Evolutionary conservation across 2,113 vertebrate species (phyloP).

Genomic region (Periophthalmus modestus): DNA sequence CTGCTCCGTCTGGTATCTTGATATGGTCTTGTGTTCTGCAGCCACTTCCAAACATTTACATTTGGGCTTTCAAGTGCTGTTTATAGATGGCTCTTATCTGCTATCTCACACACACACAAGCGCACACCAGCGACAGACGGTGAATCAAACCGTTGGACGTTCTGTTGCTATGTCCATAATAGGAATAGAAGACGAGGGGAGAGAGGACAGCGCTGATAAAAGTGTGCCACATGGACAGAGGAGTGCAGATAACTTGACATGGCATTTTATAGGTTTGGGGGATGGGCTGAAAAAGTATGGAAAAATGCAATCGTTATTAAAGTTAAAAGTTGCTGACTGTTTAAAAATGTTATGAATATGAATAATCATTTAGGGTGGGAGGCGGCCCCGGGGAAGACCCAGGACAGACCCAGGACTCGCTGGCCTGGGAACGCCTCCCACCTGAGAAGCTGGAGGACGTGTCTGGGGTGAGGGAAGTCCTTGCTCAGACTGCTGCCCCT

Average conservation of each 20-base stretch:
- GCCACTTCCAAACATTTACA: slow-evolving; percentile 77
- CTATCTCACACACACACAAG: slow-evolving; percentile 66
- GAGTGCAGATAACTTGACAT: slow-evolving; percentile 63
- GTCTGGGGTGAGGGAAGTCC: no score
- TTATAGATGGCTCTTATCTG: slow-evolving; percentile 78
- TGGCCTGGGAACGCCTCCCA: no score
- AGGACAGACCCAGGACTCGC: no score
- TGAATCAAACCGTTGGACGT: slow-evolving; percentile 70
- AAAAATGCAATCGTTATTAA: no score
- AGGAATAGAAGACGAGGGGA: slow-evolving; percentile 63
- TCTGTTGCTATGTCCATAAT: slow-evolving; percentile 74
- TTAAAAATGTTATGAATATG: no score
- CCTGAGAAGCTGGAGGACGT: no score
- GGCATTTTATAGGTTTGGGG: slow-evolving; percentile 61
- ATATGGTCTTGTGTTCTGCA: slow-evolving; percentile 73
- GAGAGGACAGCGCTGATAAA: slow-evolving; percentile 50
- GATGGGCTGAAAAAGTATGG: slow-evolving; percentile 21
- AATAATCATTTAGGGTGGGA: no score
- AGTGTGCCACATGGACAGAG: slow-evolving; percentile 68
- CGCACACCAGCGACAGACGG: slow-evolving; percentile 61
- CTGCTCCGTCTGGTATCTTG: slow-evolving; percentile 67
- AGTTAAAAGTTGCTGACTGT: no score
- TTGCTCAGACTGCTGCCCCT: no score
- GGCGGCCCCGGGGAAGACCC: no score
- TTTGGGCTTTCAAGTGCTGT: slow-evolving; percentile 79